Conservation (phyloP, 2,888 invertebrate genomes). For the Phalera bucephala region DNA sequence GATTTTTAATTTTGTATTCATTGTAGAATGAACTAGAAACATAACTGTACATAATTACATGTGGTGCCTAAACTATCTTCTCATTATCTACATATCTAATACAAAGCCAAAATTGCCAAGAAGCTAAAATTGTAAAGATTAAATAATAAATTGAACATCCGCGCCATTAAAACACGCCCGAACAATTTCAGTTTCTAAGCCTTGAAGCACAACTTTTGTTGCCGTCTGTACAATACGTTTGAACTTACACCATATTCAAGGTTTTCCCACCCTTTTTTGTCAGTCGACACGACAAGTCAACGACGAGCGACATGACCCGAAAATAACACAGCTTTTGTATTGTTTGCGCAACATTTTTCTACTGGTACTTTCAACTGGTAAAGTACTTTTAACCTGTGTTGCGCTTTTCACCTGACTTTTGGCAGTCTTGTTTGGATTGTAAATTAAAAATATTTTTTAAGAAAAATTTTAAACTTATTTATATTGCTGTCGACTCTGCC, state of each 20-base stretch:
- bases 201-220: background rate
- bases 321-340: constrained; percentile 25
- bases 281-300: constrained; percentile 19
- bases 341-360: constrained; percentile 15
- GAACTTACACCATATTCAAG: constrained; percentile 11
- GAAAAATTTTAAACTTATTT: no score
- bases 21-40: no score
- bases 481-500: no score
- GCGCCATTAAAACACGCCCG: background rate
- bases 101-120: no score
- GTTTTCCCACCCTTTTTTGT: constrained; percentile 14
- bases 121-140: no score
- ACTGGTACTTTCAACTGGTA: constrained; percentile 3
- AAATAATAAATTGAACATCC: no score
- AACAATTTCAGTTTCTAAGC: background rate
- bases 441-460: no score
- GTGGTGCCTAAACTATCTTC: no score
- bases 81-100: no score
- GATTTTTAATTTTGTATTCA: no score
- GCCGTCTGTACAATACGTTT: background rate
- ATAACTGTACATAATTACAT: no score
- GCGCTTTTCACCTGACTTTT: constrained; percentile 8
- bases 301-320: constrained; percentile 11
- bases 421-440: background rate
- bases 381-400: constrained; percentile 20